Evolutionary conservation across 2,797 vertebrate genomes (phyloP).

Genomic region (Columba guinea): DNA sequence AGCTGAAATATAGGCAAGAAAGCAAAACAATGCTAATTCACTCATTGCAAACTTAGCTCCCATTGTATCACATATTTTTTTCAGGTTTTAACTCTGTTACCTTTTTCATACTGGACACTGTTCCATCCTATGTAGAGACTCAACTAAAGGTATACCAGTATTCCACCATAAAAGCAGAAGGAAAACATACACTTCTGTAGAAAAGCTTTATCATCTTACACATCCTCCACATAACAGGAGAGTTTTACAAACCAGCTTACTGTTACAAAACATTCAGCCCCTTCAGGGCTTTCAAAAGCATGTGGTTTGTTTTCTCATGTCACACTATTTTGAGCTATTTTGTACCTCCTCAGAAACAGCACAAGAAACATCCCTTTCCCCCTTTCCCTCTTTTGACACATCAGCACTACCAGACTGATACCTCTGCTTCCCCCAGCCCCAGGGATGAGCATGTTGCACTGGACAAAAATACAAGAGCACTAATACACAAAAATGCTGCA

Average conservation of each 20-base stretch:
- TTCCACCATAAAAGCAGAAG: neutral
- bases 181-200: neutral
- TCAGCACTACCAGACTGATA: neutral
- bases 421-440: neutral
- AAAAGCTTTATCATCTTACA: neutral
- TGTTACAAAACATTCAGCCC: neutral
- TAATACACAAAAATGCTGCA: neutral
- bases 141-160: neutral
- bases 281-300: neutral
- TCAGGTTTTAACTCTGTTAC: neutral
- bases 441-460: accelerated
- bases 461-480: neutral
- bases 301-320: neutral
- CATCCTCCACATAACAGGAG: neutral
- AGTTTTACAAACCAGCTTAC: neutral
- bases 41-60: neutral
- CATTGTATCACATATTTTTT: accelerated
- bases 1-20: neutral
- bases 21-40: neutral
- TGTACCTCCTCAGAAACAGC: neutral
- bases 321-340: neutral
- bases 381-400: neutral
- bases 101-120: neutral
- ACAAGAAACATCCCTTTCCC: neutral
- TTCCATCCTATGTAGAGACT: neutral